phyloP scores from a whole-genome alignment of 2,113 vertebrate species.

The Heliornis fulica region DNA sequence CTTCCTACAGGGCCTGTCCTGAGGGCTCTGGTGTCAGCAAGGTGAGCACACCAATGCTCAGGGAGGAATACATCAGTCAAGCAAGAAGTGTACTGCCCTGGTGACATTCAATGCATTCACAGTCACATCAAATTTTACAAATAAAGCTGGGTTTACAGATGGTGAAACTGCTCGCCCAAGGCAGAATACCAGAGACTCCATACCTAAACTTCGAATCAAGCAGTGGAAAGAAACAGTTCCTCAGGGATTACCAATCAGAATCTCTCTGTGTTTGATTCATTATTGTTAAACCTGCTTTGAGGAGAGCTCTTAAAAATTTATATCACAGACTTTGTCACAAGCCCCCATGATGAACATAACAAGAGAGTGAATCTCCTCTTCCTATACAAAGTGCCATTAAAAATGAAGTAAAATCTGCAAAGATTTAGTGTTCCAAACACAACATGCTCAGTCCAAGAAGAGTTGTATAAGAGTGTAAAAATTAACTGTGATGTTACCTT shows the following conservation, averaged over 20 bases:
- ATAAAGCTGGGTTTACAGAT: neutral
- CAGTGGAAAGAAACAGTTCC: neutral
- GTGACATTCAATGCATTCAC: neutral
- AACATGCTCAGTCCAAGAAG: neutral
- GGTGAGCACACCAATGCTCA: neutral
- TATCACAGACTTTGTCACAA: neutral
- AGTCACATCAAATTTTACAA: neutral
- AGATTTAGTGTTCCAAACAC: neutral
- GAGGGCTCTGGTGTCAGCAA: fast-evolving
- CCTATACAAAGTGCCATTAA: neutral
- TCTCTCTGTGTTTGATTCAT: neutral
- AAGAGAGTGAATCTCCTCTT: neutral
- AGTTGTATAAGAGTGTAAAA: neutral
- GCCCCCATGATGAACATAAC: fast-evolving
- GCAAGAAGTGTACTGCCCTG: neutral
- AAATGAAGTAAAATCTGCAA: neutral
- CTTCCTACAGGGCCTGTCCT: neutral
- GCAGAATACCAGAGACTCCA: neutral
- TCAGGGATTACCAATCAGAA: neutral
- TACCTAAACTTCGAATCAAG: neutral
- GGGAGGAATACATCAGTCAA: neutral
- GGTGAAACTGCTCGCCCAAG: neutral
- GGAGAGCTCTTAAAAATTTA: neutral
- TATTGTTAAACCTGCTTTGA: neutral
- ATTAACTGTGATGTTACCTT: neutral